Conservation (phyloP, 2,113 vertebrate species). For the Odobenus rosmarus region DNA sequence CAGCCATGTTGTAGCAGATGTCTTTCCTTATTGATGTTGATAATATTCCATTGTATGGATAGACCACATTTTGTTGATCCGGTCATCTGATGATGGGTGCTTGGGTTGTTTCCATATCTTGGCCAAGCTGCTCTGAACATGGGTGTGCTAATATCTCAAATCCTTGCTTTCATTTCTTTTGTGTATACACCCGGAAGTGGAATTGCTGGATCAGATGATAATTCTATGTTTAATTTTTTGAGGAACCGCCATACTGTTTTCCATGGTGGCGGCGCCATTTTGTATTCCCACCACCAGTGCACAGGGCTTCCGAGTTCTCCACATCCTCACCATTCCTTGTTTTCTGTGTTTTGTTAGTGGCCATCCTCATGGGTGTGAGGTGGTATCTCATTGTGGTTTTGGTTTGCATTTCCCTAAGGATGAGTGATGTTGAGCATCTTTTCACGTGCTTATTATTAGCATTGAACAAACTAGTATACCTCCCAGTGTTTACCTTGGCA, state of each 20-base stretch:
- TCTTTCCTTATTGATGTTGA: not conserved
- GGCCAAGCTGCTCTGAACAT: not conserved
- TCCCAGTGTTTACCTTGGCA: not conserved
- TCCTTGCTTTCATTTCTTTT: not conserved
- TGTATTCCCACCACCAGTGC: not conserved
- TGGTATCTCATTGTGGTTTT: not conserved
- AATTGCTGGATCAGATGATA: not conserved
- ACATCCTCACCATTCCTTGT: accelerated
- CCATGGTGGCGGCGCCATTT: accelerated
- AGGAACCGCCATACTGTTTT: not conserved
- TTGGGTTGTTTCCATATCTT: not conserved
- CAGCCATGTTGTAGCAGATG: accelerated
- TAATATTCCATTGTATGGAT: accelerated
- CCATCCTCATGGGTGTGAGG: not conserved
- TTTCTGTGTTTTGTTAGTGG: not conserved
- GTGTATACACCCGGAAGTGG: not conserved
- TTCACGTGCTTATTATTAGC: not conserved
- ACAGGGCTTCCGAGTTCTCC: accelerated
- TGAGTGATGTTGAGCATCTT: not conserved
- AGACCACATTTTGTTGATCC: not conserved
- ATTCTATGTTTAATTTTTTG: not conserved
- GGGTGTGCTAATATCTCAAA: not conserved
- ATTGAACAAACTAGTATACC: not conserved
- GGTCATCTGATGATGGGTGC: accelerated
- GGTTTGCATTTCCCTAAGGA: not conserved